These are phyloP conservation scores for Carcharodon carcharias DNA, from an alignment of 2,797 vertebrate genomes.

Conservation along the genomic window DNA sequence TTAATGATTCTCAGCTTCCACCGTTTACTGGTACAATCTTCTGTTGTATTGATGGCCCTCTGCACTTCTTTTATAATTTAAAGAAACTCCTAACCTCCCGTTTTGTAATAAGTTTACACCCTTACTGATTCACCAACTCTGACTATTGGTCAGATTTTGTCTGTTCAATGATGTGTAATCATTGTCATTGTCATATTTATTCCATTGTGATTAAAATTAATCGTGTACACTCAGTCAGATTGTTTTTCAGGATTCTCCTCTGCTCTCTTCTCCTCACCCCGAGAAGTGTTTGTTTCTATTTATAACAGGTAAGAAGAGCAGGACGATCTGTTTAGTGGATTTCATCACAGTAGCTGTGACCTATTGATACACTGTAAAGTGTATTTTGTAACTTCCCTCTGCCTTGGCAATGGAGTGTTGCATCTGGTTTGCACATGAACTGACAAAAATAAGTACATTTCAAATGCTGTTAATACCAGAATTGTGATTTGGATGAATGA, in stretches of 20 bases:
- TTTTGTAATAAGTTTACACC: neutral
- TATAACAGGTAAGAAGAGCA: neutral
- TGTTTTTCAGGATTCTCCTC: neutral
- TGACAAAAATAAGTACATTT: neutral
- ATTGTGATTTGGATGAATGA: neutral
- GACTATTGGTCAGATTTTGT: neutral
- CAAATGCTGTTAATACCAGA: conserved; percentile 1
- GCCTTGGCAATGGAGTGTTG: neutral
- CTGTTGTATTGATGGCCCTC: neutral
- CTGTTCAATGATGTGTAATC: neutral
- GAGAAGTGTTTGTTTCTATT: neutral
- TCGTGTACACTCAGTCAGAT: neutral
- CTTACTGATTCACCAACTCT: neutral
- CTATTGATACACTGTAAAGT: neutral
- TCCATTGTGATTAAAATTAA: neutral
- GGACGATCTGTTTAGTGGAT: neutral
- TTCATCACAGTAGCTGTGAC: neutral
- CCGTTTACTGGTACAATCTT: neutral
- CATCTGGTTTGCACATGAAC: neutral
- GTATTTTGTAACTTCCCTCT: neutral
- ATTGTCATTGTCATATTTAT: neutral
- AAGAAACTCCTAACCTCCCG: neutral
- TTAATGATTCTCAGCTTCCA: neutral
- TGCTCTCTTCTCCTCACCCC: neutral
- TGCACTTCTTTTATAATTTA: neutral